Evolutionary conservation across 2,113 vertebrate genomes (phyloP), one percentile per base, ranked within the genome.

Genomic region (Fulmarus glacialis): DNA sequence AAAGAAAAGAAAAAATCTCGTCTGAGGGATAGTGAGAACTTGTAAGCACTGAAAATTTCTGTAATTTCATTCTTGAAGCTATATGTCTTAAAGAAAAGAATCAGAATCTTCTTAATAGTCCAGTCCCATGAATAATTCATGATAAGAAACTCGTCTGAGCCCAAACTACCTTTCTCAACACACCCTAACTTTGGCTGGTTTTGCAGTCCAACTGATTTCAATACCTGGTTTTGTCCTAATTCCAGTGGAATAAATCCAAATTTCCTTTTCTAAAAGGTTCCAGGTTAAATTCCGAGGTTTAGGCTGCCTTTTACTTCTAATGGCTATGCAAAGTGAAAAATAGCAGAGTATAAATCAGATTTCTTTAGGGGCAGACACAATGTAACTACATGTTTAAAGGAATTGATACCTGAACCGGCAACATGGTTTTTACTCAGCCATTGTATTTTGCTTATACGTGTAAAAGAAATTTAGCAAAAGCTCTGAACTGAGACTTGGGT

Each of bases 251-350:
- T 56, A 91, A 56, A 82, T 53, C 52, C 74, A 91, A 6, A 80
- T 74, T 90, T 79, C 18, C 34, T 85, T 93, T 90, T 94, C 91
- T 92, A 40, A 91, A 87, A 91, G 11, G 27, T 88, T 95, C 56
- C 79, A 91, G 56, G 43, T 95, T 87, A 58, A 72, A 82, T 91
- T 91, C 53, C 88, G 81, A 94, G 73, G 74, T 93, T 95, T 87
- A 58, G 56, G 19, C 40, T 60, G 40, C 30, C 36, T 90, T 93
- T 89, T 73, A 36, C 34, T 87, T 74, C 55, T 66, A 63, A 82
- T n/a, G 77, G 5, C 17, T 38, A 58, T n/a, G 36, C 34, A 90
- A 70, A 85, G 58, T 64, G 62, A 93, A 89, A 85, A 97, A 60
- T 59, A 55, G 19, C 52, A 78, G 64, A 75, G 23, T 36, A 20